Percentiles rank a stretch among this genome's conserved stretches.
Conservation (phyloP, 2,797 vertebrate genomes). For the Chiloscyllium punctatum region DNA sequence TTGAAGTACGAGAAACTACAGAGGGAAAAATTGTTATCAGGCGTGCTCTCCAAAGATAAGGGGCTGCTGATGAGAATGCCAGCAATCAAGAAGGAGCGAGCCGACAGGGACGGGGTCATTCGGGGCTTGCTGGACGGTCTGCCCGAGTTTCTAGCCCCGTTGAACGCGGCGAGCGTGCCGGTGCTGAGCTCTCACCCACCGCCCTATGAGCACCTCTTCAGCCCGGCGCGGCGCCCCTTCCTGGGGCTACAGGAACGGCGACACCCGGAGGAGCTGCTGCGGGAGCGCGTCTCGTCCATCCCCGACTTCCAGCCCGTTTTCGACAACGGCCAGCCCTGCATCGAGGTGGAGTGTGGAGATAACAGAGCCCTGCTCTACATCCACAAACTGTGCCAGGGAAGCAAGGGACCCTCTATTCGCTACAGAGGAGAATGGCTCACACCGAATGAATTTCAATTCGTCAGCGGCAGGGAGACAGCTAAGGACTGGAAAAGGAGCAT, state of each 20-base stretch:
- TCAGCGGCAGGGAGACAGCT: constrained; percentile 93
- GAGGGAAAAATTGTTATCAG: not conserved
- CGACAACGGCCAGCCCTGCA: constrained; percentile 91
- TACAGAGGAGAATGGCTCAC: constrained; percentile 96
- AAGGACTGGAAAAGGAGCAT: constrained; percentile 98
- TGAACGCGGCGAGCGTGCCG: constrained; percentile 75
- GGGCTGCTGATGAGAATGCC: constrained; percentile 68
- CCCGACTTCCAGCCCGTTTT: constrained; percentile 94
- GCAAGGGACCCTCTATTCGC: constrained; percentile 95
- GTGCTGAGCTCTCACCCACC: constrained; percentile 83
- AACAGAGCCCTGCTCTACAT: constrained; percentile 95
- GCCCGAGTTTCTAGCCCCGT: constrained; percentile 81
- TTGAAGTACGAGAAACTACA: not conserved
- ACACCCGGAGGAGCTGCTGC: constrained; percentile 78
- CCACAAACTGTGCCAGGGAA: constrained; percentile 93
- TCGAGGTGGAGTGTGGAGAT: constrained; percentile 97
- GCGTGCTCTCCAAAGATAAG: not conserved
- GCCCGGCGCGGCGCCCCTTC: constrained; percentile 73
- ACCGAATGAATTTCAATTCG: constrained; percentile 97
- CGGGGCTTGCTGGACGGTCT: constrained; percentile 60
- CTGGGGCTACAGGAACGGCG: constrained; percentile 74
- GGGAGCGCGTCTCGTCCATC: constrained; percentile 83
- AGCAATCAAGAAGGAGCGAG: constrained; percentile 90
- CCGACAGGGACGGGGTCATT: constrained; percentile 86
- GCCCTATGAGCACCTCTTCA: constrained; percentile 78